Base-by-base conservation (phyloP, 2,888 invertebrate species). In the Caenorhabditis macrosperma region DNA sequence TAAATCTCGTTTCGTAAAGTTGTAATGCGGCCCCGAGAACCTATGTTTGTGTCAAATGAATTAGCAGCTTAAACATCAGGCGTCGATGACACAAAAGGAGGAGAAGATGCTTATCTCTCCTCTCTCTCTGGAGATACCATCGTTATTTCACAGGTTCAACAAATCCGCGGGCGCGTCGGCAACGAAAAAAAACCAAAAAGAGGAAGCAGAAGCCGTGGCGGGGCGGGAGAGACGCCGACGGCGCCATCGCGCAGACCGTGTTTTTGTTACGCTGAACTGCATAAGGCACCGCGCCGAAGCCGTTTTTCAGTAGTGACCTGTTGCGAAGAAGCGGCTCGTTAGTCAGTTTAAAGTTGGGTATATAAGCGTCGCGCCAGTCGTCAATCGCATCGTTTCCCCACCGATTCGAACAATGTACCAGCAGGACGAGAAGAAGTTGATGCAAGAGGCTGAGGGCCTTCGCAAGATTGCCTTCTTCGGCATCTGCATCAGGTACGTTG, bases 381-480 rank as follows among this genome's bases (percentile, higher is more conserved):
- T 30, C 46, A 52, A 68, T 52, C 30, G 67, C 67, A 67, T 67
- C 76, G 63, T 72, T 63, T 63, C 64, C 60, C 50, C 46, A 46
- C 28, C 44, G 63, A 72, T 61, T 55, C 76, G 55, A 55, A 54
- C 67, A 67, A 79, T 79, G 75, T 69, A 69, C 60, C 74, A 72
- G 57, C 60, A 72, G 35, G 80, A 80, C 72, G 84, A 86, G 68
- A 86, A 86, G 77, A 76, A 81, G 57, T 78, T 84, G 69, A 50
- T 68, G 57, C 64, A 61, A n/a, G 86, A 86, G 79, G 86, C 86
- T 10, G 86, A 86, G 35, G 82, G 84, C 54, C 83, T 86, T 59
- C 76, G 86, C 22, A 82, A 81, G 71, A 82, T 85, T 52, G 85
- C 86, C 72, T 86, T 86, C 77, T 86, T 85, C 59, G 86, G 86